These are phyloP conservation scores for Spodoptera litura DNA, from an alignment of 1,140 invertebrate species.

Conservation along the genomic window DNA sequence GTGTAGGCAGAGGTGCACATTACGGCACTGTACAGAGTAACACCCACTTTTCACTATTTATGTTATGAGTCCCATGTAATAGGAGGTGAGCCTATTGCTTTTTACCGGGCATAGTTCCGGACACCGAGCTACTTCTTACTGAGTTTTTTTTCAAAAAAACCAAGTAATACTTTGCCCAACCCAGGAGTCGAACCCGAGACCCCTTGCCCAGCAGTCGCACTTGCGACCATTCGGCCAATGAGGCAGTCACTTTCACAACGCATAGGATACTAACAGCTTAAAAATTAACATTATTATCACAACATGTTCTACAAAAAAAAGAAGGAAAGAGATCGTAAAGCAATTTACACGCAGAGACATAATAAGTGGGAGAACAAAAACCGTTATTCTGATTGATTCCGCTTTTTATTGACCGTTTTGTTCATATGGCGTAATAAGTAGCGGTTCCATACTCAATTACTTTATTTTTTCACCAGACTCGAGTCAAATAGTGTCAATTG, in stretches of 20 bases:
- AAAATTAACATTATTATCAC: neutral
- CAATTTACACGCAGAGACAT: constrained; percentile 25
- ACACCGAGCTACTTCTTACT: too few species aligned
- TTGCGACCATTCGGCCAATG: too few species aligned
- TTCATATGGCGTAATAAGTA: constrained; percentile 23
- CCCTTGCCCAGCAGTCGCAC: too few species aligned
- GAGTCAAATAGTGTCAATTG: neutral
- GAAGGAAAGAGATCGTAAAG: neutral
- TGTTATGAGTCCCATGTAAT: too few species aligned
- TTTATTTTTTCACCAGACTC: constrained; percentile 23
- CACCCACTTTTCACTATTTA: too few species aligned
- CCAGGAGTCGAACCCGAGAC: too few species aligned
- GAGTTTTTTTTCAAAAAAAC: too few species aligned
- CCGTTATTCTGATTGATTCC: constrained; percentile 17
- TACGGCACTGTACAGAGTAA: too few species aligned
- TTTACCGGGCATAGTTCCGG: too few species aligned
- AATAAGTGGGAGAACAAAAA: constrained; percentile 20
- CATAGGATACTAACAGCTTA: neutral
- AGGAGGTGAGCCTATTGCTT: too few species aligned
- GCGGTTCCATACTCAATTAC: neutral
- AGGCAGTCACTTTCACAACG: neutral
- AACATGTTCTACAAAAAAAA: constrained; percentile 11
- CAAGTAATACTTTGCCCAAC: too few species aligned
- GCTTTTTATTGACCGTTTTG: constrained; percentile 5
- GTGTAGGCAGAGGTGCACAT: too few species aligned